A percentile compares a stretch with the other conserved stretches of the same genome.
phyloP scores from a whole-genome alignment of 2,113 vertebrate species.

The Argyrosomus japonicus region DNA sequence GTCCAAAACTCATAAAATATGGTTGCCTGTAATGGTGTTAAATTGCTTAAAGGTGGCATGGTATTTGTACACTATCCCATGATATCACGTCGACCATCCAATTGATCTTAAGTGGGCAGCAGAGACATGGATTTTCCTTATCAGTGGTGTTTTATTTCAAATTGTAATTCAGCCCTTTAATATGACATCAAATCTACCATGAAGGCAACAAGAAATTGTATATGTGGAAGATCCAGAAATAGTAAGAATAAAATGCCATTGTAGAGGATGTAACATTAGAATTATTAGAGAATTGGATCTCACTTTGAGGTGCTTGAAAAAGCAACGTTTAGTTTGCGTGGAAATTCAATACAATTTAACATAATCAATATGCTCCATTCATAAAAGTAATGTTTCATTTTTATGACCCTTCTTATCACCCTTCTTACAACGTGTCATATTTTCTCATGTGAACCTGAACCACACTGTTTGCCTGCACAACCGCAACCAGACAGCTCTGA shows the following conservation, averaged over 20 bases:
- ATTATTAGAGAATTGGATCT: background rate
- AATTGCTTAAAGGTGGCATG: too few relatives aligned
- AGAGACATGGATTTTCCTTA: background rate
- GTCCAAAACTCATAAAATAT: too few relatives aligned
- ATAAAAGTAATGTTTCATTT: background rate
- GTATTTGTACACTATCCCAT: too few relatives aligned
- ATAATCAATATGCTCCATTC: background rate
- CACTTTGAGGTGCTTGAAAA: background rate
- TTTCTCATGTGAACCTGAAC: slow-evolving; percentile 28
- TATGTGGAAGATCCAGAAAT: too few relatives aligned
- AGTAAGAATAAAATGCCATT: too few relatives aligned
- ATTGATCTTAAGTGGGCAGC: too few relatives aligned
- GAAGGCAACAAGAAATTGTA: too few relatives aligned
- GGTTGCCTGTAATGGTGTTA: too few relatives aligned
- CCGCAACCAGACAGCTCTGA: background rate
- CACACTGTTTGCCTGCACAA: background rate
- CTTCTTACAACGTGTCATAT: background rate
- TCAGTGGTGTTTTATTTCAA: background rate
- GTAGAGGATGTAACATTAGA: too few relatives aligned
- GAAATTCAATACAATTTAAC: background rate
- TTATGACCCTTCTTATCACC: background rate
- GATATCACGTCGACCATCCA: too few relatives aligned
- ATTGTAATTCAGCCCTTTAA: too few relatives aligned
- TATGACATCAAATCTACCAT: background rate
- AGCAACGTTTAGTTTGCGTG: background rate